These are phyloP conservation scores for Agelaius phoeniceus DNA, from an alignment of 2,113 vertebrate genomes.

Conservation along the genomic window DNA sequence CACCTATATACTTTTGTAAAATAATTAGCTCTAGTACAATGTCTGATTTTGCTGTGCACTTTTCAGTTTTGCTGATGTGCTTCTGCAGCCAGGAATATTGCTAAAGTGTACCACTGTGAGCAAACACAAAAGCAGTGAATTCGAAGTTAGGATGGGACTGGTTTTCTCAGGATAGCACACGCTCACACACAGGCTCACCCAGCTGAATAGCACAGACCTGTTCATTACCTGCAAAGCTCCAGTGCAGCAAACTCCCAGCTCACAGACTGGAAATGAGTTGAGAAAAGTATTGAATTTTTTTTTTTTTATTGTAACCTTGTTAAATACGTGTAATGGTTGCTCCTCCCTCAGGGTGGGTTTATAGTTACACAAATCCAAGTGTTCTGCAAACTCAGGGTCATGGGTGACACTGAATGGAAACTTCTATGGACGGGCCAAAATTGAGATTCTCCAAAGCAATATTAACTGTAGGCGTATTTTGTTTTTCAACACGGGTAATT, in stretches of 20 bases:
- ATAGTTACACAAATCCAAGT: background rate
- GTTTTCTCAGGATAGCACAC: background rate
- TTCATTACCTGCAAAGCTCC: background rate
- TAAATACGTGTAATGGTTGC: background rate
- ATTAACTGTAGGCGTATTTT: background rate
- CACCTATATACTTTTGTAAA: background rate
- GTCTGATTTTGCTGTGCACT: background rate
- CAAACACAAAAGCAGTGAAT: background rate
- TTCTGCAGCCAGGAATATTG: background rate
- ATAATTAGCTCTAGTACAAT: background rate
- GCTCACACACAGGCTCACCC: background rate
- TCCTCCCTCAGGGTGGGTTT: background rate
- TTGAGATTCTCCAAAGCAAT: background rate
- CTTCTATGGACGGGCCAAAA: background rate
- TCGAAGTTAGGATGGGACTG: background rate
- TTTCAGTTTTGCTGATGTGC: background rate
- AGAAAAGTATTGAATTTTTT: background rate
- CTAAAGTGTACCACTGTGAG: background rate
- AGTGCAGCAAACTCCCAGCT: background rate
- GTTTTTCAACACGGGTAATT: background rate
- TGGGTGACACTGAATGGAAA: background rate
- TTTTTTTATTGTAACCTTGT: background rate
- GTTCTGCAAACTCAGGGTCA: background rate
- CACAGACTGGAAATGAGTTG: background rate
- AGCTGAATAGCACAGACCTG: too few relatives aligned